Evolutionary conservation across 1,140 invertebrate species (phyloP).

Genomic region (Drosophila malerkotliana): DNA sequence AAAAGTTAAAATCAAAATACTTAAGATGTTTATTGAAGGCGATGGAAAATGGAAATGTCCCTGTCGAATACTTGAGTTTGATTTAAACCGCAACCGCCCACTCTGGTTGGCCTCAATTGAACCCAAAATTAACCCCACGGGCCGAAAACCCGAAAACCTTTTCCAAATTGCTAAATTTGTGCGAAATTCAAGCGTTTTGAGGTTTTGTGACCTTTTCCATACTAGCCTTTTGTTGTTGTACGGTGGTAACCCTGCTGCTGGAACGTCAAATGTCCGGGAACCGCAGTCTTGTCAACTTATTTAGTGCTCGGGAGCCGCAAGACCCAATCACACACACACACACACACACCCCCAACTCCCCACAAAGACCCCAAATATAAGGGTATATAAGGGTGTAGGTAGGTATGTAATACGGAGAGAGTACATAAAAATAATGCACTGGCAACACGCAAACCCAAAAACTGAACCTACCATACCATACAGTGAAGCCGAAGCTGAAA

Average conservation of each 20-base stretch:
- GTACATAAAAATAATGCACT: slow-evolving; percentile 54
- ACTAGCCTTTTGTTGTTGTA: slow-evolving; percentile 1
- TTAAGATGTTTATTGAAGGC: background rate
- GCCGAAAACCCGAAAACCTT: background rate
- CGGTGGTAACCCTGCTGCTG: no score
- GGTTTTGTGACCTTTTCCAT: slow-evolving; percentile 36
- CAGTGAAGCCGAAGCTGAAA: background rate
- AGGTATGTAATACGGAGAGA: background rate
- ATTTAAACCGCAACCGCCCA: slow-evolving; percentile 40
- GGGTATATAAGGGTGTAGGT: background rate
- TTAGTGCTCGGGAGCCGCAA: slow-evolving; percentile 37
- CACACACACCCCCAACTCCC: background rate
- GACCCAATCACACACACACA: slow-evolving; percentile 39
- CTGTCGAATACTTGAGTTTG: slow-evolving; percentile 5
- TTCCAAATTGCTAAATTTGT: slow-evolving; percentile 39
- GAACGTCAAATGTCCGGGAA: slow-evolving; percentile 26
- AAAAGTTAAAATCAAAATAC: background rate
- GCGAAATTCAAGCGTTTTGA: slow-evolving; percentile 40
- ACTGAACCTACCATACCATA: slow-evolving; percentile 2
- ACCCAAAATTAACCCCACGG: slow-evolving; percentile 10
- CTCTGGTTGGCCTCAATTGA: slow-evolving; percentile 14
- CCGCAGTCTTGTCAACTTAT: slow-evolving; percentile 55
- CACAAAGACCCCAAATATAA: background rate
- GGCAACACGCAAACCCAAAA: slow-evolving; percentile 41
- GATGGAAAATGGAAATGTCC: slow-evolving; percentile 3